Evolutionary conservation across 2,113 vertebrate species (phyloP).

Genomic region (Cheirogaleus medius): DNA sequence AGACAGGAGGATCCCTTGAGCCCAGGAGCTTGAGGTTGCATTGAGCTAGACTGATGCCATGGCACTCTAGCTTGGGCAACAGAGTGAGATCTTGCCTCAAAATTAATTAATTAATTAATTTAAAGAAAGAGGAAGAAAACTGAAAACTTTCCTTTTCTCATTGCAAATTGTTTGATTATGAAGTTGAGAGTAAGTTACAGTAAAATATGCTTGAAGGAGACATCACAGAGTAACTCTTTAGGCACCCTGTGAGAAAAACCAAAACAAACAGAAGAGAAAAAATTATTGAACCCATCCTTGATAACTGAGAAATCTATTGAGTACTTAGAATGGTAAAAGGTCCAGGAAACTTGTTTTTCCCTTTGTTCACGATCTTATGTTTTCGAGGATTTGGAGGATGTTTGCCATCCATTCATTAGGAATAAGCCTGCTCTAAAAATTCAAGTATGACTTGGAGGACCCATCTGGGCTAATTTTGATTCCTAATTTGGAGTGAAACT

Average conservation of each 20-base stretch:
- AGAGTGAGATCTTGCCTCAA: too few relatives aligned
- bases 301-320: background rate
- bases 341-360: background rate
- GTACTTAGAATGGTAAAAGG: background rate
- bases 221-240: background rate
- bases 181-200: background rate
- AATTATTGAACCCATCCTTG: background rate
- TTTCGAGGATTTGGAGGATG: background rate
- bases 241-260: background rate
- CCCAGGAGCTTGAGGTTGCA: too few relatives aligned
- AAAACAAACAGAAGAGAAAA: background rate
- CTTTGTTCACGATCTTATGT: background rate
- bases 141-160: background rate
- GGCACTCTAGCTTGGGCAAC: too few relatives aligned
- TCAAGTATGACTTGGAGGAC: background rate
- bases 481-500: background rate
- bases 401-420: background rate
- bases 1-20: too few relatives aligned
- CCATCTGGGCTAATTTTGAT: background rate
- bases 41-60: too few relatives aligned
- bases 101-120: too few relatives aligned
- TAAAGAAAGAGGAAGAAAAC: too few relatives aligned
- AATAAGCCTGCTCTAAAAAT: background rate
- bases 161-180: background rate
- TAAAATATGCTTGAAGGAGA: background rate